Evolutionary conservation across 2,888 invertebrate genomes (phyloP).

Genomic region (Cylindroiulus punctatus): DNA sequence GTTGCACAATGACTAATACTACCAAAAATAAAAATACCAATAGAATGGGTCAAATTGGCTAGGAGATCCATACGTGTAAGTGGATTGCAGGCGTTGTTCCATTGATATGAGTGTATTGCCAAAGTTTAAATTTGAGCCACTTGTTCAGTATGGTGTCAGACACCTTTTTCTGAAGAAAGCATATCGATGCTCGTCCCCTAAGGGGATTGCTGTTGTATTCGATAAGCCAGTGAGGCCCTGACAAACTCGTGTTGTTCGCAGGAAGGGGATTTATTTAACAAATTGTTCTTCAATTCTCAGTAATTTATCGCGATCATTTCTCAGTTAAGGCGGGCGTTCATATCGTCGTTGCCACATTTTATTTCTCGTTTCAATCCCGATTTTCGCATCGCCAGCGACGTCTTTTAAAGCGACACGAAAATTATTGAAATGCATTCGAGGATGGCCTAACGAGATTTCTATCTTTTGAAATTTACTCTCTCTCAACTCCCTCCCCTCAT

Average conservation of each 20-base stretch:
- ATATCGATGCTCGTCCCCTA: not conserved
- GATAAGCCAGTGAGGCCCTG: not conserved
- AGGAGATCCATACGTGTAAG: too few relatives aligned
- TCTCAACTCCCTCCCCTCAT: too few relatives aligned
- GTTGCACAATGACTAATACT: too few relatives aligned
- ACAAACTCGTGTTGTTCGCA: not conserved
- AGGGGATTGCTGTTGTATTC: not conserved
- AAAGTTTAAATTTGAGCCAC: too few relatives aligned
- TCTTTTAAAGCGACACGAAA: not conserved
- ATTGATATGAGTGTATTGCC: too few relatives aligned
- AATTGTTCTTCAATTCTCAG: constrained; percentile 6
- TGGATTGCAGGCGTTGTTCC: too few relatives aligned
- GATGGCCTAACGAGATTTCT: constrained; percentile 25
- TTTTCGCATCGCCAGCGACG: not conserved
- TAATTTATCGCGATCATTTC: constrained; percentile 10
- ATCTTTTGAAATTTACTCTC: constrained; percentile 32
- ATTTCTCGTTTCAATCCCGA: not conserved
- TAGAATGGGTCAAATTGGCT: too few relatives aligned
- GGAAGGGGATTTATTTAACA: constrained; percentile 32
- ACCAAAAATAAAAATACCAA: too few relatives aligned
- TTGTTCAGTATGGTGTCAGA: too few relatives aligned
- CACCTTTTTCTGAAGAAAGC: not conserved
- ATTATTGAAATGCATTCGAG: constrained; percentile 32
- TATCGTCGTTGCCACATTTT: constrained; percentile 32
- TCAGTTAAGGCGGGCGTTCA: not conserved